Evolutionary conservation across 2,113 vertebrate species (phyloP), one percentile per base, ranked within the genome.

Genomic region (Stictonetta naevosa): DNA sequence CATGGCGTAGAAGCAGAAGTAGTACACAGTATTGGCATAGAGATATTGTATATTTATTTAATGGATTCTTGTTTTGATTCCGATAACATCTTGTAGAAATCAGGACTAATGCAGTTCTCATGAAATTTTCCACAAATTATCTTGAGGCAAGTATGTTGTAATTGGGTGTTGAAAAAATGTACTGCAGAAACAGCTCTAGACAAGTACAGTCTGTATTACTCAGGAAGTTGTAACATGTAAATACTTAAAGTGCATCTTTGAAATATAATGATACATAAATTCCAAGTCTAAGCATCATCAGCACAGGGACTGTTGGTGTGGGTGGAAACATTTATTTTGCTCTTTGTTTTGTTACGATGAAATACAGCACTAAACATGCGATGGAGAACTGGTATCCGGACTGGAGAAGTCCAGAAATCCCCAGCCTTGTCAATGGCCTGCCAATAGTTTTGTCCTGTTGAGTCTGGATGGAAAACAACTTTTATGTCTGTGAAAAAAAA

Each of bases 211-310:
- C 59, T 74, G 28, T 79, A 81, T 95, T 92, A 22, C 46, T 88
- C 68, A 92, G 88, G 74, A 96, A 93, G 68, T 17, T 84, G 44
- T 78, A 95, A 93, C 28, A 46, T 33, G 44, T 33, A 94, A 88
- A 83, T 85, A 81, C 66, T 93, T 58, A 38, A 93, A 92, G 31
- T 76, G 16, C 19, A 75, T 62, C 82, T 73, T 94, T 95, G 93
- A 97, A 95, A 91, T 93, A 72, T 40, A 96, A 55, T 50, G 36
- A 79, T 93, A 76, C 31, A 71, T 68, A 78, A 74, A 88, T 96
- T 97, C 79, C 38, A 92, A 92, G 50, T 75, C 38, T 88, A 89
- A 81, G 55, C 40, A 84, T 71, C 53, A 81, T 91, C 91, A 86
- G 66, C 62, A 90, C 76, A 92, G 89, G 63, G 88, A 82, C 25